These are phyloP conservation scores for Bellardia bayeri DNA, from an alignment of 2,888 invertebrate species.

Conservation along the genomic window DNA sequence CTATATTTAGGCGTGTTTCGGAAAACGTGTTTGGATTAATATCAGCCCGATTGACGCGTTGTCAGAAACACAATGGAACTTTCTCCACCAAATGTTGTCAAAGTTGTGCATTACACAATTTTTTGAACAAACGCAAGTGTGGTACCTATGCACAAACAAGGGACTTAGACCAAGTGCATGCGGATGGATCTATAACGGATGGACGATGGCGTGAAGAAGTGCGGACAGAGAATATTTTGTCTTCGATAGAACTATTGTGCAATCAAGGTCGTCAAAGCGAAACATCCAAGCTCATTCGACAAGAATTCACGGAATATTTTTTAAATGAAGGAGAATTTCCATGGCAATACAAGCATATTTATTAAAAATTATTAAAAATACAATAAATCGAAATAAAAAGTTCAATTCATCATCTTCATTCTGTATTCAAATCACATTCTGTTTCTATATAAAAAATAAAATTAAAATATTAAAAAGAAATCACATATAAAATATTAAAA, in stretches of 20 bases:
- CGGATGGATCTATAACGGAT: constrained; percentile 31
- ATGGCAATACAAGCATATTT: constrained; percentile 3
- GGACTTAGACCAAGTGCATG: constrained; percentile 26
- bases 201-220: constrained; percentile 41
- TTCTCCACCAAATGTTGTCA: too few relatives aligned
- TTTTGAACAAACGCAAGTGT: constrained; percentile 19
- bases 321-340: neutral
- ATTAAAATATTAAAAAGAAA: neutral
- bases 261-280: too few relatives aligned
- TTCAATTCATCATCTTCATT: constrained; percentile 43
- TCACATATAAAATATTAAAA: too few relatives aligned
- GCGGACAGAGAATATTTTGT: too few relatives aligned
- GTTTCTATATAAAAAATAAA: constrained; percentile 38
- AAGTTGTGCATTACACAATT: constrained; percentile 31
- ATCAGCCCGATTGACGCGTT: too few relatives aligned
- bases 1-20: too few relatives aligned
- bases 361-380: constrained; percentile 37
- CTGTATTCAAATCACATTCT: constrained; percentile 25
- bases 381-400: constrained; percentile 35
- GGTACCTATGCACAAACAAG: constrained; percentile 17
- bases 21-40: too few relatives aligned
- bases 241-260: too few relatives aligned
- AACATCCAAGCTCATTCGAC: too few relatives aligned
- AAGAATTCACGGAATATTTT: too few relatives aligned
- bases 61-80: too few relatives aligned